These are phyloP conservation scores for Alligator sinensis DNA, from an alignment of 2,113 vertebrate genomes.

Conservation along the genomic window DNA sequence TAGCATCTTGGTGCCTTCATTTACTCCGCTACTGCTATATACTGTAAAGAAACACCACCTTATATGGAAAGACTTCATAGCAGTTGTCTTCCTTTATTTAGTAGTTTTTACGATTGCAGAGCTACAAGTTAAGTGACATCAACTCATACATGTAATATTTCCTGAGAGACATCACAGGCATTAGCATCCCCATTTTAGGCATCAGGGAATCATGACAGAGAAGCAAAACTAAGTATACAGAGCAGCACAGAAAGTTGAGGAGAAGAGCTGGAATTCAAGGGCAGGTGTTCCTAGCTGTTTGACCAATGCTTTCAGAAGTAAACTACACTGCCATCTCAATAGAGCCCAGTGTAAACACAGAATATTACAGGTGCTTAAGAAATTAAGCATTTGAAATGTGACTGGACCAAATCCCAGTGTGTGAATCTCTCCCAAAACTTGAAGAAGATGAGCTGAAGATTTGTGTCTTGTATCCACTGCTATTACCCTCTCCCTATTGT, in stretches of 20 bases:
- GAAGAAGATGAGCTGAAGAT: neutral
- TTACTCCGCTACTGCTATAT: neutral
- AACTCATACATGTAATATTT: neutral
- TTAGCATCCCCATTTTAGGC: neutral
- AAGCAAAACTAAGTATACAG: neutral
- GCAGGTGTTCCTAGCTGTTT: neutral
- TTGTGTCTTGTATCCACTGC: neutral
- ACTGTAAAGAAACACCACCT: neutral
- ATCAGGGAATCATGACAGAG: neutral
- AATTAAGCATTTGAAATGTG: neutral
- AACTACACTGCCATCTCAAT: neutral
- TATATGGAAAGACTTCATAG: neutral
- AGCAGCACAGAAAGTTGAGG: neutral
- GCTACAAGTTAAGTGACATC: neutral
- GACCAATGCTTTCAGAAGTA: too few relatives aligned
- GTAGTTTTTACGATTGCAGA: neutral
- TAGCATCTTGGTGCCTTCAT: neutral
- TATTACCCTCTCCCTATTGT: neutral
- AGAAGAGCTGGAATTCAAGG: neutral
- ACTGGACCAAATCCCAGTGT: neutral
- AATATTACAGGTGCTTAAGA: rapidly evolving
- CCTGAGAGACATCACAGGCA: neutral
- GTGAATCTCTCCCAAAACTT: neutral
- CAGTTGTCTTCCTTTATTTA: neutral
- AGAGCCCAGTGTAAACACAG: neutral